phyloP scores from a whole-genome alignment of 2,797 vertebrate species.

The Melanotaenia trifasciata region DNA sequence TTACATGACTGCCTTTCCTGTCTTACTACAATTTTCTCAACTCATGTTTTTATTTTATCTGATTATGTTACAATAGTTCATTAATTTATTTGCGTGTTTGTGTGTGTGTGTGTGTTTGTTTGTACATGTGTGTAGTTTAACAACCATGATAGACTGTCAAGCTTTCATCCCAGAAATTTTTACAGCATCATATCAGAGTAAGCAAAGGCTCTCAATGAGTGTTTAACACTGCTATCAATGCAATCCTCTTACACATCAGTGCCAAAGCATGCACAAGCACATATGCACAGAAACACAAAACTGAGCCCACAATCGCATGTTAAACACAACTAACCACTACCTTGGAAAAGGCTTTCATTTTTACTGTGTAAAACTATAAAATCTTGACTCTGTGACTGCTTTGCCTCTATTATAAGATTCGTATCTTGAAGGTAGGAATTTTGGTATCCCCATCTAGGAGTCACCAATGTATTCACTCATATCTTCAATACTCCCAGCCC shows the following conservation, averaged over 20 bases:
- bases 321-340: conserved; percentile 15
- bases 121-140: background rate
- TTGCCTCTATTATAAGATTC: conserved; percentile 35
- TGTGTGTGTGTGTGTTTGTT: background rate
- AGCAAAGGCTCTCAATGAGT: conserved; percentile 40
- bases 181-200: conserved; percentile 38
- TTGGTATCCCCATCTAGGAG: conserved; percentile 25
- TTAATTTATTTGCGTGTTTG: background rate
- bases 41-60: background rate
- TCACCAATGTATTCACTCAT: conserved; percentile 57
- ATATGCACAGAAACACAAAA: conserved; percentile 25
- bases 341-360: background rate
- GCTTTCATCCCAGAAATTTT: conserved; percentile 38
- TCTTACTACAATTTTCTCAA: background rate
- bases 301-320: conserved; percentile 11
- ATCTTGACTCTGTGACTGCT: conserved; percentile 15
- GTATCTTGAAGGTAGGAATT: conserved; percentile 47
- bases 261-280: conserved; percentile 25
- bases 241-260: conserved; percentile 67
- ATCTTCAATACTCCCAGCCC: conserved; percentile 51
- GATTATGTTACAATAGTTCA: background rate
- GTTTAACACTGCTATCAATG: conserved; percentile 44
- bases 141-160: conserved; percentile 13
- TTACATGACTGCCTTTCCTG: background rate
- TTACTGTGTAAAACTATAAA: background rate